Evolutionary conservation across 2,113 vertebrate species (phyloP).

Genomic region (Pteropus alecto): DNA sequence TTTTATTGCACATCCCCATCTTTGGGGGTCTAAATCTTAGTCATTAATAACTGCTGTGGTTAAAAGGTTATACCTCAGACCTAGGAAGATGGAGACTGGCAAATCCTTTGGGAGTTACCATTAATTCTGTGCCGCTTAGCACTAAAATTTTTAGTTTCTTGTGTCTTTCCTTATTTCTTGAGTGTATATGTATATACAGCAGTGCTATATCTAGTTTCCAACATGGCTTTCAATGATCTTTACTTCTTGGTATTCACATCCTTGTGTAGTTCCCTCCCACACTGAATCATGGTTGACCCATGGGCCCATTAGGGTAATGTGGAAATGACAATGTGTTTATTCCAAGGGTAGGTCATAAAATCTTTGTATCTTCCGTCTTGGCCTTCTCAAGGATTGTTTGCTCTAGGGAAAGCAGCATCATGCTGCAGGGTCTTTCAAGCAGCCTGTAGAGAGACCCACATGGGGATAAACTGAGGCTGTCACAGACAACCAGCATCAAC

Average conservation of each 20-base stretch:
- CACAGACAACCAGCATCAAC: neutral
- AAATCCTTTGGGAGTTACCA: neutral
- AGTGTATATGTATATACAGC: neutral
- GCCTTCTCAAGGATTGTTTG: neutral
- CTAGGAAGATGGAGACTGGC: neutral
- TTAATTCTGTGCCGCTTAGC: neutral
- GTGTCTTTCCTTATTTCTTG: constrained; percentile 6
- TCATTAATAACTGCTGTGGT: neutral
- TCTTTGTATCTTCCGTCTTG: neutral
- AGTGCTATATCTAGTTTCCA: neutral
- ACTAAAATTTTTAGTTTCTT: neutral
- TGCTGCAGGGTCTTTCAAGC: neutral
- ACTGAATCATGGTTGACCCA: neutral
- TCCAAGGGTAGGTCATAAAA: neutral
- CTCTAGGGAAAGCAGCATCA: neutral
- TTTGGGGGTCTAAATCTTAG: neutral
- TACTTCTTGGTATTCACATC: neutral
- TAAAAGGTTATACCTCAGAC: neutral
- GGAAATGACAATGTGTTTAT: neutral
- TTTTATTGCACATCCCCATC: neutral
- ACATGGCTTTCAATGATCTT: neutral
- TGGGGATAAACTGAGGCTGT: neutral
- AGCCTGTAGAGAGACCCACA: neutral
- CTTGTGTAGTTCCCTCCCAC: neutral
- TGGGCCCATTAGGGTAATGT: neutral